These are phyloP conservation scores for Scophthalmus maximus DNA, from an alignment of 2,113 vertebrate species.

Conservation along the genomic window DNA sequence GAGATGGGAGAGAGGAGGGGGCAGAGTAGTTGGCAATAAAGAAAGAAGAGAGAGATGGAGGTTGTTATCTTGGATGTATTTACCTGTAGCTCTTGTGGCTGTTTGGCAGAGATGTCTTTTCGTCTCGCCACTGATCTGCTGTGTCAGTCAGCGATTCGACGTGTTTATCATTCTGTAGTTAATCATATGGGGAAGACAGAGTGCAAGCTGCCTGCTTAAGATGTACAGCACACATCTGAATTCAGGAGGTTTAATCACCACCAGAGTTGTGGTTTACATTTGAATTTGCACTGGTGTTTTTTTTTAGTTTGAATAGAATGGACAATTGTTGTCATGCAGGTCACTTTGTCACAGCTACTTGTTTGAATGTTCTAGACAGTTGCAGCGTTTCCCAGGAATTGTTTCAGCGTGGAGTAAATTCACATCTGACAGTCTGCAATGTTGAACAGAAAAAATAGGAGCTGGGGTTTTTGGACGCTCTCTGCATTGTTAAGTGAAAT, in stretches of 20 bases:
- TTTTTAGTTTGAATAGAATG: constrained; percentile 11
- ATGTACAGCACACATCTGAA: constrained; percentile 34
- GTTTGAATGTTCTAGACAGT: neutral
- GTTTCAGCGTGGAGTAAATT: constrained; percentile 2
- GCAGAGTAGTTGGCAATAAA: constrained; percentile 67
- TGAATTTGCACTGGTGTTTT: constrained; percentile 7
- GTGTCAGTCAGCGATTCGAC: constrained; percentile 43
- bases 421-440: constrained; percentile 6
- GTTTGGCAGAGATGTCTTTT: constrained; percentile 48
- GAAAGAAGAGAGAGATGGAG: constrained; percentile 36
- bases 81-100: constrained; percentile 61
- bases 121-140: constrained; percentile 52
- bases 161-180: constrained; percentile 42
- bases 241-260: constrained; percentile 14
- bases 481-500: constrained; percentile 4
- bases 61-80: constrained; percentile 62
- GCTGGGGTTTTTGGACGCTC: neutral
- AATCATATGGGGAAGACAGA: constrained; percentile 20
- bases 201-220: constrained; percentile 16
- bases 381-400: neutral
- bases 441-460: constrained; percentile 13
- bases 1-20: constrained; percentile 45
- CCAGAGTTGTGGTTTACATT: constrained; percentile 6
- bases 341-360: constrained; percentile 5
- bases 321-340: neutral